phyloP scores from a whole-genome alignment of 2,888 invertebrate genomes.

The Cephus pulcher region DNA sequence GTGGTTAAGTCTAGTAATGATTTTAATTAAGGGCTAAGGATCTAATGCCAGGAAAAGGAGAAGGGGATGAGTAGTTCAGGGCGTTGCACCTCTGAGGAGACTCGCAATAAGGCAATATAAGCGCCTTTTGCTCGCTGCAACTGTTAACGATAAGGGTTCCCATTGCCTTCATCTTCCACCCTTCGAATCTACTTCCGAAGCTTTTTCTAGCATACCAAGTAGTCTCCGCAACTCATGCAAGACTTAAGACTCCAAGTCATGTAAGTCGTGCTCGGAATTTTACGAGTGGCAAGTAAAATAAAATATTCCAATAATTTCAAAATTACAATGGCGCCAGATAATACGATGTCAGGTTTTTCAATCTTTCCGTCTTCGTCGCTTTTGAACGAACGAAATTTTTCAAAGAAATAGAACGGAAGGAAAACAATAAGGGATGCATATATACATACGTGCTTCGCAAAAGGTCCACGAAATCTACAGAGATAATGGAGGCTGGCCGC shows the following conservation, averaged over 20 bases:
- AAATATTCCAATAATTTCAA: neutral
- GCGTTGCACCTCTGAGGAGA: constrained; percentile 18
- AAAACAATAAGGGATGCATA: neutral
- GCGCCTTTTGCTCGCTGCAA: constrained; percentile 30
- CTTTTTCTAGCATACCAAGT: neutral
- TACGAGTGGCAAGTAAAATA: neutral
- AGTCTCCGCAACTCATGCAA: neutral
- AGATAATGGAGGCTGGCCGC: neutral
- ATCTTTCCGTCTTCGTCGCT: neutral
- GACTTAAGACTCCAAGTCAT: neutral
- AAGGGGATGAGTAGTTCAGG: constrained; percentile 22
- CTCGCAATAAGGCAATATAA: constrained; percentile 33
- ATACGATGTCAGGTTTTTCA: neutral
- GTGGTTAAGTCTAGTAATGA: constrained; percentile 41
- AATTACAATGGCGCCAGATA: neutral
- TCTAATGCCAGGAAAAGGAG: constrained; percentile 30
- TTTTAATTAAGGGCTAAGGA: constrained; percentile 44
- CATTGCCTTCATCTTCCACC: neutral
- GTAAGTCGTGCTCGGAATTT: neutral
- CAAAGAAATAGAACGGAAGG: neutral
- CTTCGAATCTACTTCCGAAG: neutral
- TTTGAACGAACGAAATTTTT: neutral
- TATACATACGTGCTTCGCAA: neutral
- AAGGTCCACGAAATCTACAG: neutral
- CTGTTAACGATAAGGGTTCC: constrained; percentile 7